Conservation (phyloP, 2,888 invertebrate species). For the Tortrix viridana region DNA sequence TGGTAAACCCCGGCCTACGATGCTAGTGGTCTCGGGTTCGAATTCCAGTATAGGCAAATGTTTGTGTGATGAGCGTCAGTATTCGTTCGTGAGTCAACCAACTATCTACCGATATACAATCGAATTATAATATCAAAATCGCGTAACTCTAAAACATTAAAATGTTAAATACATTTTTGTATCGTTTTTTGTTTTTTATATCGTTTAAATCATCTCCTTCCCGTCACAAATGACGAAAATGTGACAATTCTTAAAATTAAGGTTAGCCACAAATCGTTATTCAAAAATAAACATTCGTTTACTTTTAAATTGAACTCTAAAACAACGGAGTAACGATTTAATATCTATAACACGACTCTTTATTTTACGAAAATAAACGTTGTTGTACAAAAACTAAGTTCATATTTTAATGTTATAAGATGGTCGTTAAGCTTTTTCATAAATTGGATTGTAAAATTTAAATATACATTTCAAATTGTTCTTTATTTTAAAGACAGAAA, state of each 20-base stretch:
- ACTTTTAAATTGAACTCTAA: slow-evolving; percentile 8
- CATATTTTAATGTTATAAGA: not conserved
- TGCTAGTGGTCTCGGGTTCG: too few species aligned
- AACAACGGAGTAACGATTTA: not conserved
- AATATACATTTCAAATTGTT: not conserved
- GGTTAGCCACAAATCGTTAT: slow-evolving; percentile 1
- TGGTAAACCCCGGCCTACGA: too few species aligned
- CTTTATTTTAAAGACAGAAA: not conserved
- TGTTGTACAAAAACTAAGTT: not conserved
- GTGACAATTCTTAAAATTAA: slow-evolving; percentile 24
- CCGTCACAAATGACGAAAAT: slow-evolving; percentile 29
- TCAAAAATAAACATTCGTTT: slow-evolving; percentile 3
- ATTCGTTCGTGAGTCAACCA: too few species aligned
- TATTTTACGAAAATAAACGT: not conserved
- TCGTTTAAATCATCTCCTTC: slow-evolving; percentile 3
- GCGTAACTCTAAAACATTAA: too few species aligned
- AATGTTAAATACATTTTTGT: too few species aligned
- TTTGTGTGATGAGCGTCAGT: too few species aligned
- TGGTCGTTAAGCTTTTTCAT: not conserved
- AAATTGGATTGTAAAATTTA: not conserved
- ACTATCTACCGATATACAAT: too few species aligned
- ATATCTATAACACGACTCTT: not conserved
- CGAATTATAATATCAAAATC: too few species aligned
- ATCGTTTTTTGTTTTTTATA: too few species aligned
- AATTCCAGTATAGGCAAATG: too few species aligned